A percentile compares a stretch with the other conserved stretches of the same genome.
These are phyloP conservation scores for Scomberomorus guttatus DNA, from an alignment of 2,797 vertebrate genomes.

Conservation along the genomic window DNA sequence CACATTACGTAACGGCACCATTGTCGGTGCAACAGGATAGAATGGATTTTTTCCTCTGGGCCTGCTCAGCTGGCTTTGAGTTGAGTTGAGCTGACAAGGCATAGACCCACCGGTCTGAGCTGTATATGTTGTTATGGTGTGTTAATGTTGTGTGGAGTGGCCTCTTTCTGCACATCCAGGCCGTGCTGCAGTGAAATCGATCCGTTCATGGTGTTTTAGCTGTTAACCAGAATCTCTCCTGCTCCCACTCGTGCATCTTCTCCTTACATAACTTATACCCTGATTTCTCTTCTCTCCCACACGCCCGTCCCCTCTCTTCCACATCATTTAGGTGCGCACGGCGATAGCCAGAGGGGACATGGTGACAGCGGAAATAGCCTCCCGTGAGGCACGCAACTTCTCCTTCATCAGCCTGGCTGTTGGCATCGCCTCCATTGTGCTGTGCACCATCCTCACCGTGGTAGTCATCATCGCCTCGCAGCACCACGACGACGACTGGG, in stretches of 20 bases:
- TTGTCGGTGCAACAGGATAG: slow-evolving; percentile 71
- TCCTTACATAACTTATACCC: slow-evolving; percentile 63
- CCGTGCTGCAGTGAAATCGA: slow-evolving; percentile 72
- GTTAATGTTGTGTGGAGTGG: slow-evolving; percentile 49
- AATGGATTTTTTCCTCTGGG: slow-evolving; percentile 79
- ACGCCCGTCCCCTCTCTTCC: not conserved
- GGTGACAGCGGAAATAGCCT: slow-evolving; percentile 95
- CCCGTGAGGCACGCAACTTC: slow-evolving; percentile 95
- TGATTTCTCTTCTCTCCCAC: slow-evolving; percentile 50
- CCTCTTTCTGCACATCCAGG: slow-evolving; percentile 59
- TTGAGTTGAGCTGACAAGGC: slow-evolving; percentile 77
- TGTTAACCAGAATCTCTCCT: slow-evolving; percentile 28
- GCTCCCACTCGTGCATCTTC: slow-evolving; percentile 65
- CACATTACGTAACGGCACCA: slow-evolving; percentile 74
- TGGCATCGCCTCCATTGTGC: slow-evolving; percentile 95
- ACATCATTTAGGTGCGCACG: slow-evolving; percentile 88
- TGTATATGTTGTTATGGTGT: slow-evolving; percentile 48
- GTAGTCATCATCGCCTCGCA: slow-evolving; percentile 97
- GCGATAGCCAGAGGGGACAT: slow-evolving; percentile 94
- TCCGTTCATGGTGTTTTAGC: slow-evolving; percentile 55
- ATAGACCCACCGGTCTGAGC: slow-evolving; percentile 64
- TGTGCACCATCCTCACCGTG: slow-evolving; percentile 96
- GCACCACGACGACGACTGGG: slow-evolving; percentile 96
- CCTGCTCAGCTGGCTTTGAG: slow-evolving; percentile 71
- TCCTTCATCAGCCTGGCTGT: slow-evolving; percentile 97